Conservation (phyloP, 2,888 invertebrate genomes). For the Erebia epiphron region DNA sequence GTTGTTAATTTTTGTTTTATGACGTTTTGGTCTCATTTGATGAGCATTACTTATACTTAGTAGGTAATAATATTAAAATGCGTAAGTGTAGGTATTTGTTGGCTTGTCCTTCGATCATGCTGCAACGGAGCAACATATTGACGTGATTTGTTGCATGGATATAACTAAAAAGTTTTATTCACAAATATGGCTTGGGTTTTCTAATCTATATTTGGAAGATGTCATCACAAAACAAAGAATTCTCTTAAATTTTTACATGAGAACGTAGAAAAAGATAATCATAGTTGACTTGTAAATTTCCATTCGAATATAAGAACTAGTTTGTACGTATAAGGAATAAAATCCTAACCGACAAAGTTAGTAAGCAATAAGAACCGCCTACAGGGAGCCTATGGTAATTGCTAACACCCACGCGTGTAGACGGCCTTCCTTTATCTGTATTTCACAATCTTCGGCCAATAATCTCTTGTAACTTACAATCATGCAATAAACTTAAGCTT, state of each 20-base stretch:
- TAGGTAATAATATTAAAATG: no score
- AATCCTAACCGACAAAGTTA: conserved; percentile 25
- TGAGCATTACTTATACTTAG: no score
- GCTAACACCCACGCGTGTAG: conserved; percentile 25
- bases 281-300: conserved; percentile 10
- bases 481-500: no score
- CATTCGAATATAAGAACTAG: conserved; percentile 22
- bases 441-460: background rate
- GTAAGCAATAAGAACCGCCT: conserved; percentile 26
- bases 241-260: background rate
- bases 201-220: no score
- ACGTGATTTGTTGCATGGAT: no score
- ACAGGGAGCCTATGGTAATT: conserved; percentile 24
- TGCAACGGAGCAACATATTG: no score
- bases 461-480: no score
- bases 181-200: no score
- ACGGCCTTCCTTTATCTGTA: conserved; percentile 15
- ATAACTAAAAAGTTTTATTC: no score
- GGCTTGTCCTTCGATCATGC: background rate
- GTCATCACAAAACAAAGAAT: background rate
- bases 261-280: background rate
- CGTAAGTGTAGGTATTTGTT: background rate
- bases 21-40: no score
- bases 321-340: conserved; percentile 27
- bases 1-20: no score